A percentile compares a stretch with the other conserved stretches of the same genome.
Evolutionary conservation across 2,797 vertebrate genomes (phyloP).

Genomic region (Gobio occitaniae): DNA sequence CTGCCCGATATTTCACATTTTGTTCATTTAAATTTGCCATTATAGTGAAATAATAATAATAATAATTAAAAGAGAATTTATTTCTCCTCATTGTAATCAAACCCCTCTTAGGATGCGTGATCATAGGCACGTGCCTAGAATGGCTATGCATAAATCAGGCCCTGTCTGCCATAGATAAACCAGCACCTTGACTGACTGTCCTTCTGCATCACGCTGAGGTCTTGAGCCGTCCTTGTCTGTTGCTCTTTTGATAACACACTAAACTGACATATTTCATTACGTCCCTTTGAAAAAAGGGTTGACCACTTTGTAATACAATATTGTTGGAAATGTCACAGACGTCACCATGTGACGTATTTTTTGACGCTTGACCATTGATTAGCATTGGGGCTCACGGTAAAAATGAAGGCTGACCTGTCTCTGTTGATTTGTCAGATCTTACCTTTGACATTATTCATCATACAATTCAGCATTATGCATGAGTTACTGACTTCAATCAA

Average conservation of each 20-base stretch:
- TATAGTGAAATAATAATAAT: background rate
- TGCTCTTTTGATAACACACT: constrained; percentile 45
- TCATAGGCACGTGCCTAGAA: background rate
- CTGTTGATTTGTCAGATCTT: constrained; percentile 7
- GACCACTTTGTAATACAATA: constrained; percentile 35
- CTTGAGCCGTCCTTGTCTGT: constrained; percentile 43
- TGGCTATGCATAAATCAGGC: background rate
- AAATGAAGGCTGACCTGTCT: constrained; percentile 25
- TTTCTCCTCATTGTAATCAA: background rate
- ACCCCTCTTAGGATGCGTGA: background rate
- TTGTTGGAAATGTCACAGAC: constrained; percentile 38
- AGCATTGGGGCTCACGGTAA: background rate
- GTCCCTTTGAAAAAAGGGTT: constrained; percentile 25
- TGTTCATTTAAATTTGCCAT: too few species aligned
- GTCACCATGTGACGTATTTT: constrained; percentile 22
- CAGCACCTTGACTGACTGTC: constrained; percentile 34
- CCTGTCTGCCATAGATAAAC: constrained; percentile 24
- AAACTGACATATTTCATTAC: constrained; percentile 46
- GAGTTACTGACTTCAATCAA: background rate
- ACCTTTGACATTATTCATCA: background rate
- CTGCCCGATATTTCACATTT: too few species aligned
- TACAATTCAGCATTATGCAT: background rate
- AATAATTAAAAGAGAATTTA: background rate
- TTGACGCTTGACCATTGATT: constrained; percentile 13
- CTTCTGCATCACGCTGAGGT: constrained; percentile 32